Evolutionary conservation across 2,113 vertebrate genomes (phyloP), one percentile per base, ranked within the genome.

Genomic region (Scortum barcoo): DNA sequence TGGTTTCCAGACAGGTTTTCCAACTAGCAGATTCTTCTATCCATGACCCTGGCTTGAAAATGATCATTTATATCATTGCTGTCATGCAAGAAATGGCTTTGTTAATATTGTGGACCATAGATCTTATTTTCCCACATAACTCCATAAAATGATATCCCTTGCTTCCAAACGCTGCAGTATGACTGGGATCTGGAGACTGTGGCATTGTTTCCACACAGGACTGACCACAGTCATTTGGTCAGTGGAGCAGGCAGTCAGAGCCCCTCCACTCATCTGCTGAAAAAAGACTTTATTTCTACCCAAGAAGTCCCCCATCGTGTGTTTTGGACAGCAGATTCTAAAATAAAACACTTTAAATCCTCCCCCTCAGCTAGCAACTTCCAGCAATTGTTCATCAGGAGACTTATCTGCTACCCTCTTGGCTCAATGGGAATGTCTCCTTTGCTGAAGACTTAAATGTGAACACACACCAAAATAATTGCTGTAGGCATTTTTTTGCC

Each of bases 361-460:
- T 88, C 69, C 88, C 83, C 85, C 82, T 93, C 85, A 78, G 88
- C 72, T 42, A 80, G 86, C 12, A 66, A 92, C 91, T 95, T 96
- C 95, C 94, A 94, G 90, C 89, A 94, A 95, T 95, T 95, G 94
- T 96, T 95, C 67, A 63, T 81, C 86, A 48, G 44, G 72, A 92
- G 83, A 92, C 92, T 91, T 92, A 94, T 94, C 93, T 93, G 86
- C 77, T 91, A 72, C 84, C 78, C 76, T 87, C 79, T 56, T 85
- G 88, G 63, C 76, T 90, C 62, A 78, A 46, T 51, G 72, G 86
- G 90, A 90, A 86, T 84, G 86, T 84, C 56, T 90, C 69, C 76
- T 60, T 81, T 53, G 71, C 82, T 84, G 50, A 88, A 58, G 81
- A 54, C 81, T 73, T 85, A 22, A 51, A 78, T 69, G 56, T 66